Base-by-base conservation (phyloP, 2,888 invertebrate genomes). In the Tridacna gigas region DNA sequence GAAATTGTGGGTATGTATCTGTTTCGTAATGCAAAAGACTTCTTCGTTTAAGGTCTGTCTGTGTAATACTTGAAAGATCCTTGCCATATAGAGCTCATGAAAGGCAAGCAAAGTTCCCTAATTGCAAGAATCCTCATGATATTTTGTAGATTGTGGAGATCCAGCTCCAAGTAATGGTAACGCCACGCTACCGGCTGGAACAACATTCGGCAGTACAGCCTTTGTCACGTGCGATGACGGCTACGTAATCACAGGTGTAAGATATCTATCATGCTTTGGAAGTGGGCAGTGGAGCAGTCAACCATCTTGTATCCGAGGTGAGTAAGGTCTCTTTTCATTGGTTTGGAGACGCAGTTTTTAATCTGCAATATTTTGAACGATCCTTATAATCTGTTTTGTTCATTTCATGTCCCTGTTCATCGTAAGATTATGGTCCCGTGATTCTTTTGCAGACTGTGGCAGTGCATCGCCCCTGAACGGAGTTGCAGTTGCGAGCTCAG, bases 111-210 rank as follows among this genome's bases (percentile, higher is more conserved):
- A 37, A 37, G 7, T 37, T 37, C 7, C 37, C 2, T 37, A 37
- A 37, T 7, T 37, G 37, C 37, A 37, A 37, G 56, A 56, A 18
- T n/a, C n/a, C 2, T 56, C n/a, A n/a, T 5, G 4, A 56, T 56
- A 22, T n/a, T 12, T 61, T 61, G 61, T 45, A 80, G 79, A 60
- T 80, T 80, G 79, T 47, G 15, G 25, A 11, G 25, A 75, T 26
- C 75, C 75, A 18, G 25, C 65, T 5, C 65, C 67, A 22, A 25
- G 47, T 9, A 80, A 80, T 65, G 79, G 79, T 60, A 51, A n/a
- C 22, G 74, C 69, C 11, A 67, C 47, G 12, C 20, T 37, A 37
- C 79, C 79, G 1, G 18, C 48, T 9, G 79, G 79, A 3, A 74
- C 66, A 37, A 67, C 69, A 15, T 80, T 60, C 60, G 75, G 69